A percentile compares a stretch with the other conserved stretches of the same genome.
Evolutionary conservation across 2,888 invertebrate species (phyloP).

Genomic region (Patella pellucida): DNA sequence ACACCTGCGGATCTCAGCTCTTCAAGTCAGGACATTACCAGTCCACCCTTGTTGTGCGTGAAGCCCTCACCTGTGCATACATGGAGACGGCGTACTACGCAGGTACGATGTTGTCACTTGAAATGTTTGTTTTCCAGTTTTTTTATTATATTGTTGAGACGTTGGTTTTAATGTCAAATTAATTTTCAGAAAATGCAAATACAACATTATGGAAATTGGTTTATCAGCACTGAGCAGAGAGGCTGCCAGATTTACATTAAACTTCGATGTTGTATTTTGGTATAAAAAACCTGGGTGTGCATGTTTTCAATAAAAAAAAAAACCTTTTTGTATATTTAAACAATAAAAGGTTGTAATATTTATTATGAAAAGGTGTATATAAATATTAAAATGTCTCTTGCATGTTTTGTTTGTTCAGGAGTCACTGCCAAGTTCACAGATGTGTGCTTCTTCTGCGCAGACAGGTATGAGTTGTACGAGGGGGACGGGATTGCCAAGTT

Average conservation of each 20-base stretch:
- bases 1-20: conserved; percentile 18
- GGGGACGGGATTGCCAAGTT: conserved; percentile 5
- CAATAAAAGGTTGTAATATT: conserved; percentile 2
- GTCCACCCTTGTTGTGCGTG: conserved; percentile 4
- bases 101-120: neutral
- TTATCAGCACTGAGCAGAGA: conserved; percentile 10
- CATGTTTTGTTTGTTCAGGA: conserved; percentile 12
- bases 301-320: conserved; percentile 10
- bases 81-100: conserved; percentile 19
- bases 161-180: conserved; percentile 10
- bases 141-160: neutral
- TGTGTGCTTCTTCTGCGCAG: conserved; percentile 12
- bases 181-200: conserved; percentile 12
- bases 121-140: no score
- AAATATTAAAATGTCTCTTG: conserved; percentile 5
- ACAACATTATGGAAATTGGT: conserved; percentile 13
- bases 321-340: conserved; percentile 9
- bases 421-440: conserved; percentile 13
- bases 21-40: neutral
- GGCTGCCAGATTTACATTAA: conserved; percentile 11
- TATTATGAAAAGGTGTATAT: conserved; percentile 8
- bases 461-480: conserved; percentile 13
- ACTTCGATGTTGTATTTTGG: conserved; percentile 1
- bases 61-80: conserved; percentile 12
- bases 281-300: conserved; percentile 6